These are phyloP conservation scores for Choristoneura fumiferana DNA, from an alignment of 1,140 invertebrate genomes.

Conservation along the genomic window DNA sequence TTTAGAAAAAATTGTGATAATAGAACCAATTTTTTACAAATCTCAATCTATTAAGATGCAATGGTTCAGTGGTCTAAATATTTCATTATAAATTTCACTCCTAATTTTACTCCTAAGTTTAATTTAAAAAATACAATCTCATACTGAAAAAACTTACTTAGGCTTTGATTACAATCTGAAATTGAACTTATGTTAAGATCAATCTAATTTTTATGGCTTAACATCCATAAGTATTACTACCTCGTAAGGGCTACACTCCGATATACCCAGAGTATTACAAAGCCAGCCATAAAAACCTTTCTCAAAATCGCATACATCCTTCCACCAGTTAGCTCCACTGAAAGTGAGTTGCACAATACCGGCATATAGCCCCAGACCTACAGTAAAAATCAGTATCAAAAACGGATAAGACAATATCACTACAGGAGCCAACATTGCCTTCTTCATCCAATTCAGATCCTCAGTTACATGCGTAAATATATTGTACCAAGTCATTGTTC, in stretches of 20 bases:
- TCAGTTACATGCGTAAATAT: constrained; percentile 85
- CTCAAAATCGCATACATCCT: constrained; percentile 86
- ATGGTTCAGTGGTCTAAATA: too few species aligned
- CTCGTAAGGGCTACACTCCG: constrained; percentile 86
- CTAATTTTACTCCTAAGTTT: too few species aligned
- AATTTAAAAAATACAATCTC: too few species aligned
- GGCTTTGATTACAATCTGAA: not conserved
- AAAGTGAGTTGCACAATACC: constrained; percentile 84
- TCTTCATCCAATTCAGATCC: constrained; percentile 81
- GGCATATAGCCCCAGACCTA: constrained; percentile 84
- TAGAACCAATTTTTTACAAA: too few species aligned
- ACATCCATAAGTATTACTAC: constrained; percentile 77
- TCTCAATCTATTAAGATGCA: too few species aligned
- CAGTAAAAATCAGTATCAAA: constrained; percentile 82
- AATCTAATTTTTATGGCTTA: constrained; percentile 36
- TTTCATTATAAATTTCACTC: too few species aligned
- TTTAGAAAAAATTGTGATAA: too few species aligned
- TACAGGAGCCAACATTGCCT: constrained; percentile 82
- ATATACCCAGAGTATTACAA: constrained; percentile 82
- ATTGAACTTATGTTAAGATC: not conserved
- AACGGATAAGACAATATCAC: constrained; percentile 86
- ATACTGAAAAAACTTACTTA: too few species aligned
- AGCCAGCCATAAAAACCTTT: constrained; percentile 90
- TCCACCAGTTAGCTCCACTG: constrained; percentile 83
- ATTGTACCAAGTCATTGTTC: constrained; percentile 88